Percentiles rank a stretch among this genome's conserved stretches.
phyloP scores from a whole-genome alignment of 1,140 invertebrate species.

The Probaryconus sp. region DNA sequence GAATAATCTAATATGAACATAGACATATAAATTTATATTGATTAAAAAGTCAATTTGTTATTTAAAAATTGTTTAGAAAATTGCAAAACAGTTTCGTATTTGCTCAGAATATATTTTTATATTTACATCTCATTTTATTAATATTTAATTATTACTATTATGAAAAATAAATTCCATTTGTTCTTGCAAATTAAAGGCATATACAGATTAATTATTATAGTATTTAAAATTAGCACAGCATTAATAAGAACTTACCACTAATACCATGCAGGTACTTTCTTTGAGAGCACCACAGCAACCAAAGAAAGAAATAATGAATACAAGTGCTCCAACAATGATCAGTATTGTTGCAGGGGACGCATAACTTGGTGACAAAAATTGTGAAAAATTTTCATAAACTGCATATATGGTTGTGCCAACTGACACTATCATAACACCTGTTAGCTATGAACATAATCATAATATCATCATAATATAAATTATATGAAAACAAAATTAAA shows the following conservation, averaged over 20 bases:
- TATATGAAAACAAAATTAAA: too few relatives aligned
- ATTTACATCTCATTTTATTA: too few relatives aligned
- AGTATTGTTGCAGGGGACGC: constrained; percentile 86
- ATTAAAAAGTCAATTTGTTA: too few relatives aligned
- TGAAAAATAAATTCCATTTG: constrained; percentile 6
- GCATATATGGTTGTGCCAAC: constrained; percentile 87
- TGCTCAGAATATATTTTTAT: too few relatives aligned
- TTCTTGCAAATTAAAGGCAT: neutral
- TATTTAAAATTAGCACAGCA: constrained; percentile 1
- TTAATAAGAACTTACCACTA: constrained; percentile 83
- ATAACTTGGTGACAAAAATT: constrained; percentile 83
- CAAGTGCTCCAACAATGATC: constrained; percentile 86
- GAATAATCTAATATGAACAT: too few relatives aligned
- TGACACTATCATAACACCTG: constrained; percentile 85
- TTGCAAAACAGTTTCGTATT: too few relatives aligned
- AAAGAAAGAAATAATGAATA: constrained; percentile 88
- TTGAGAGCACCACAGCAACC: constrained; percentile 90
- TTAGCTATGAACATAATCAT: constrained; percentile 79
- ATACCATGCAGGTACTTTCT: constrained; percentile 90
- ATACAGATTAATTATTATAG: constrained; percentile 24
- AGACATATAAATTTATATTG: too few relatives aligned
- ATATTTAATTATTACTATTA: too few relatives aligned
- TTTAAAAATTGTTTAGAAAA: too few relatives aligned
- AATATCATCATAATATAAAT: constrained; percentile 3
- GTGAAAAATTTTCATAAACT: constrained; percentile 85